Percentiles rank a stretch among this genome's conserved stretches.
Conservation (phyloP, 2,888 invertebrate genomes). For the Hesperia comma region DNA sequence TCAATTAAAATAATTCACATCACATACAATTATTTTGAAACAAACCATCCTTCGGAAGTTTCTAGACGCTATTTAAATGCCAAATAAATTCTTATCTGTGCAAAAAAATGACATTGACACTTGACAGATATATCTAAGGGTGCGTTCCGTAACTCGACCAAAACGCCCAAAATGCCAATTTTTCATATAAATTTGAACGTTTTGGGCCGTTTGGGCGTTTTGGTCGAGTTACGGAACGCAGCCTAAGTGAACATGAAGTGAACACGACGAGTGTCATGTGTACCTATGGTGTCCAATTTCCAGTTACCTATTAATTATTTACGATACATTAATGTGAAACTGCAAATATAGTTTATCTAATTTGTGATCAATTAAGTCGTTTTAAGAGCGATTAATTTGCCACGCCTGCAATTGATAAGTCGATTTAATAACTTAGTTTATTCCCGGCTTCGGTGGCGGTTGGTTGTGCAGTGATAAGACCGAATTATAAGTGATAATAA, state of each 20-base stretch:
- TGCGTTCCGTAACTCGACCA: too few species aligned
- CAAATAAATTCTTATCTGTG: background rate
- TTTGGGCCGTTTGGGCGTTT: too few species aligned
- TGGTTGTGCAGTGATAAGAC: constrained; percentile 41
- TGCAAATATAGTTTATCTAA: constrained; percentile 22
- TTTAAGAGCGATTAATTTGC: constrained; percentile 53
- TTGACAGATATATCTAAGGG: background rate
- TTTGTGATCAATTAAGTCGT: constrained; percentile 24
- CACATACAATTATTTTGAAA: too few species aligned
- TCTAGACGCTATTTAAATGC: constrained; percentile 5
- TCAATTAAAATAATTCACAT: too few species aligned
- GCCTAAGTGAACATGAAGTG: background rate
- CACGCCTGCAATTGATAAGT: constrained; percentile 54
- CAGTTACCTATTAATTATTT: constrained; percentile 2
- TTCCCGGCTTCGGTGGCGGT: constrained; percentile 37
- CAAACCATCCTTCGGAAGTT: background rate
- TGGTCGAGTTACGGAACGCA: too few species aligned
- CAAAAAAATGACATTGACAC: constrained; percentile 16
- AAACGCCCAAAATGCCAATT: too few species aligned
- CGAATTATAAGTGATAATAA: too few species aligned
- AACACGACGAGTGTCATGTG: background rate
- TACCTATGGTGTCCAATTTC: background rate
- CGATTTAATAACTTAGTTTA: constrained; percentile 43
- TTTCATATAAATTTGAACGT: too few species aligned
- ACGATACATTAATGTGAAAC: constrained; percentile 5